A percentile compares a stretch with the other conserved stretches of the same genome.
phyloP scores from a whole-genome alignment of 2,888 invertebrate species.

The Ferrisia virgata region DNA sequence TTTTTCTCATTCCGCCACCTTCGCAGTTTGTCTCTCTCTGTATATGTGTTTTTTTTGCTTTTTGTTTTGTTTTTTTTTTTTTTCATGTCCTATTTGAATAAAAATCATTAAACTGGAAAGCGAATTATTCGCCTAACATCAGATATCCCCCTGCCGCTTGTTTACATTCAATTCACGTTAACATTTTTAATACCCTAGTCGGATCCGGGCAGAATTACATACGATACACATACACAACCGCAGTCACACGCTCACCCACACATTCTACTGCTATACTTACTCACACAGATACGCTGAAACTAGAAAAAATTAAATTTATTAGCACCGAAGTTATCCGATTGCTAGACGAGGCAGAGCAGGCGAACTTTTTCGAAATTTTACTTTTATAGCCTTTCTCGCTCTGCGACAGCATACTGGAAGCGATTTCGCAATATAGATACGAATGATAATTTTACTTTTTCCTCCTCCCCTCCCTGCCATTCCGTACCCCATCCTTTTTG shows the following conservation, averaged over 20 bases:
- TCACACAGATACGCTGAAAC: neutral
- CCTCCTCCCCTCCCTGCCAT: neutral
- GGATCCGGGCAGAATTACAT: no score
- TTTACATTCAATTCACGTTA: constrained; percentile 23
- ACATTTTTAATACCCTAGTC: constrained; percentile 1
- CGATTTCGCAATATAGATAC: neutral
- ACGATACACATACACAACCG: neutral
- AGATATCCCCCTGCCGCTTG: constrained; percentile 11
- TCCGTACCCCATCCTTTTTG: neutral
- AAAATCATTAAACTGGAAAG: constrained; percentile 22
- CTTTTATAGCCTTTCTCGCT: neutral
- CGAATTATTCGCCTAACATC: neutral
- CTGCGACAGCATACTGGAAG: neutral
- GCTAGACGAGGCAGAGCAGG: neutral
- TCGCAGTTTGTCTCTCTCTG: neutral
- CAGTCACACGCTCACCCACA: neutral
- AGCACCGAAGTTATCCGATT: neutral
- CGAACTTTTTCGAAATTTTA: neutral
- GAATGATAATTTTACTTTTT: constrained; percentile 6
- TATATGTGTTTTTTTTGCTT: neutral
- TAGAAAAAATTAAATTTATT: constrained; percentile 19
- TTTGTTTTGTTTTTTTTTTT: neutral
- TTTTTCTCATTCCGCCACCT: neutral
- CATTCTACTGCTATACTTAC: no score
- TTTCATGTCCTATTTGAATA: constrained; percentile 3